These are phyloP conservation scores for Dendronephthya gigantea DNA, from an alignment of 64 coral and sea anemone species.

Conservation along the genomic window DNA sequence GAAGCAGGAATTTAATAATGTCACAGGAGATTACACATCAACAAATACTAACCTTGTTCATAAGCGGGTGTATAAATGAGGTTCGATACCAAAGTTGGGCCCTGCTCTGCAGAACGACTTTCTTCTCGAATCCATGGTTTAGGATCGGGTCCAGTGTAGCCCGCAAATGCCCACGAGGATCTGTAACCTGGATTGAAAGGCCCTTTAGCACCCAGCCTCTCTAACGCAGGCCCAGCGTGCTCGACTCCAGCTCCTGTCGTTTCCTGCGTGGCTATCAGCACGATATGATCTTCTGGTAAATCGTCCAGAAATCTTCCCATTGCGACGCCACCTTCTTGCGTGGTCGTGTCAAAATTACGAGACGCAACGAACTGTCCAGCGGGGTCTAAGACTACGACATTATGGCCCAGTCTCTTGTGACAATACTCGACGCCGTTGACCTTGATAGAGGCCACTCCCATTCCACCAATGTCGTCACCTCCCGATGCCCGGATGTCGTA, in stretches of 20 bases:
- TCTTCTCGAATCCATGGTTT: constrained; percentile 66
- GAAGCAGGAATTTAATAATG: too few species aligned
- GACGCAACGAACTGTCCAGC: constrained; percentile 59
- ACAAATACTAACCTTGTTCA: constrained; percentile 53
- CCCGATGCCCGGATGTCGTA: constrained; percentile 83
- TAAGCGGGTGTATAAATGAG: constrained; percentile 78
- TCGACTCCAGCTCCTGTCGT: constrained; percentile 54
- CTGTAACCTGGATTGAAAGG: constrained; percentile 53
- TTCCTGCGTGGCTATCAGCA: constrained; percentile 73
- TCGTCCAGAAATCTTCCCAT: constrained; percentile 70
- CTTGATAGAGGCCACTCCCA: constrained; percentile 67
- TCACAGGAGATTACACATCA: too few species aligned
- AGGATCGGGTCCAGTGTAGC: constrained; percentile 57
- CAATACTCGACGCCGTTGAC: constrained; percentile 90
- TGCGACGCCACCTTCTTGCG: constrained; percentile 45
- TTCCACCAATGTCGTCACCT: constrained; percentile 88
- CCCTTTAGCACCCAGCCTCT: constrained; percentile 57
- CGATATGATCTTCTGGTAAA: constrained; percentile 86
- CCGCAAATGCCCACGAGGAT: constrained; percentile 73
- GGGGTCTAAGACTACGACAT: constrained; percentile 87
- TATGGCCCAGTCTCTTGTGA: constrained; percentile 76
- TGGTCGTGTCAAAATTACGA: constrained; percentile 75
- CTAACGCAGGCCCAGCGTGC: constrained; percentile 47
- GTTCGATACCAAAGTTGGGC: constrained; percentile 69
- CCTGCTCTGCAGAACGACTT: constrained; percentile 62